Base-by-base conservation (phyloP, 2,113 vertebrate genomes). In the Rissa tridactyla region DNA sequence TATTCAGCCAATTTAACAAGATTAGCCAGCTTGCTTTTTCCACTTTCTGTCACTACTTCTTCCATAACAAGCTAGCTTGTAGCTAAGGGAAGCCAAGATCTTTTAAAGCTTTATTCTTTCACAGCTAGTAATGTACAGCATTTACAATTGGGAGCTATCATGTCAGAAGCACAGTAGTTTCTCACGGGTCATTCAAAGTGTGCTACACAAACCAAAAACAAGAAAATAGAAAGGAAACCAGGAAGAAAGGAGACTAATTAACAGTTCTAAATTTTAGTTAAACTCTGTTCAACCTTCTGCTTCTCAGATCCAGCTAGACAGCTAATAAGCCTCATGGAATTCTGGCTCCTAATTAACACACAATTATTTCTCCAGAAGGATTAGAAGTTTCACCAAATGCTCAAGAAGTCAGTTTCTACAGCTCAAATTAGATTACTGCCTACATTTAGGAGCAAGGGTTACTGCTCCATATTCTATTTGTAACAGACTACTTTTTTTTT, bases 1-100 rank as follows among this genome's bases (percentile, higher is more conserved):
- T 97, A 94, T 86, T 96, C 88, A 96, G 82, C 69, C 91, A 96
- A 96, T 96, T 96, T 96, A 96, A 96, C 69, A 96, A 92, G 94
- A 96, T 96, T 82, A 95, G 77, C 90, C 86, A 95, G 90, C 42
- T 91, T 92, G 84, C 79, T 92, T 93, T 92, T 92, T 91, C 95
- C 76, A 78, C 72, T 93, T 95, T 80, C 70, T 79, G 70, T 91
- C 78, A 94, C 91, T 94, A 90, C 85, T 94, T 91, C 91, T 92
- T 88, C 87, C 70, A 60, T 94, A 96, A 96, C 87, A 95, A 94
- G 92, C 90, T 91, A 54, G 71, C 93, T 91, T 81, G 81, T 83
- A 97, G 86, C 93, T 90, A 77, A 96, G 62, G 84, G 75, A 95
- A 95, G 92, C 57, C 86, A 96, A 91, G 85, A 46, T 88, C 94